A percentile compares a stretch with the other conserved stretches of the same genome.
phyloP scores from a whole-genome alignment of 1,140 invertebrate genomes.

The Asobara japonica region DNA sequence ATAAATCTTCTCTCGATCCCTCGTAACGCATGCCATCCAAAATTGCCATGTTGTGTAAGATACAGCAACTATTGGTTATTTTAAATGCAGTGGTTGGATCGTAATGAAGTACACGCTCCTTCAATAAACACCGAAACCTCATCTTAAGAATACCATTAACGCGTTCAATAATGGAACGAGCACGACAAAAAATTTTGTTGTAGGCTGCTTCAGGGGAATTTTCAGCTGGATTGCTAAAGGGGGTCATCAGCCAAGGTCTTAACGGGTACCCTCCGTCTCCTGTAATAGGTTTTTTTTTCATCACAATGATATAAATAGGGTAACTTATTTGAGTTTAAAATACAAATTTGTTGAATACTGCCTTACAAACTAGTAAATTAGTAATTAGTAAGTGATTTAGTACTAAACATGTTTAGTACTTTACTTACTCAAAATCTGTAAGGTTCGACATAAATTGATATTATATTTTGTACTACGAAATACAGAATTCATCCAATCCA shows the following conservation, averaged over 20 bases:
- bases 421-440: no score
- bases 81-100: conserved; percentile 50
- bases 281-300: no score
- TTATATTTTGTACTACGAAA: no score
- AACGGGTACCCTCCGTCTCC: conserved; percentile 57
- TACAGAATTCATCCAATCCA: no score
- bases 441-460: no score
- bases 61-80: conserved; percentile 59
- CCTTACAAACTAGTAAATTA: conserved; percentile 15
- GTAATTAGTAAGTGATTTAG: not conserved
- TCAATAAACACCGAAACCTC: conserved; percentile 54
- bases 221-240: conserved; percentile 37
- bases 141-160: conserved; percentile 57
- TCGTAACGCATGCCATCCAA: not conserved
- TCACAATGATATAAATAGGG: no score
- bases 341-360: no score
- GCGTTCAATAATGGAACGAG: conserved; percentile 53
- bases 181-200: conserved; percentile 41
- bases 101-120: conserved; percentile 54
- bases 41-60: conserved; percentile 47
- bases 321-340: no score
- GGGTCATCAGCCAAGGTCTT: conserved; percentile 57
- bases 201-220: conserved; percentile 44
- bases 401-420: not conserved
- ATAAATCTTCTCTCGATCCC: not conserved